Evolutionary conservation across 1,140 invertebrate species (phyloP).

Genomic region (Pteromalus puparum): DNA sequence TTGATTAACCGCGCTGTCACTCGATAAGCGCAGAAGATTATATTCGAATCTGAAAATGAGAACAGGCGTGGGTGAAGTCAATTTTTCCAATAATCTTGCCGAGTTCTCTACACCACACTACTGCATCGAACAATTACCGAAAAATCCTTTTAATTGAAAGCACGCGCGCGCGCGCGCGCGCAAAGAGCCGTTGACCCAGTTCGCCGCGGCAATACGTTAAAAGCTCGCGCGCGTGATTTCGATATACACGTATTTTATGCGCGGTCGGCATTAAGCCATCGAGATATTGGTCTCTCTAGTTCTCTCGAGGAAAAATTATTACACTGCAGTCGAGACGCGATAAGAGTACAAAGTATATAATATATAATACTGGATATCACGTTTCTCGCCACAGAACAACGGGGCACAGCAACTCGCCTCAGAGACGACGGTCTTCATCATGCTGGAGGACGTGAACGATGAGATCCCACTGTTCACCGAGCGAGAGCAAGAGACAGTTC

Average conservation of each 20-base stretch:
- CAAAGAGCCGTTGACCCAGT: neutral
- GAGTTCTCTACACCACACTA: too few species aligned
- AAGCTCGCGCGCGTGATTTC: too few species aligned
- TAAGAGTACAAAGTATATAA: neutral
- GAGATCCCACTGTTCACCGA: conserved; percentile 97
- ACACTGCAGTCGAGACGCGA: conserved; percentile 7
- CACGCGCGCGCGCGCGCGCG: too few species aligned
- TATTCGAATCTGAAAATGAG: too few species aligned
- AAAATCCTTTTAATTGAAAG: neutral
- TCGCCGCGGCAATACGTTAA: too few species aligned
- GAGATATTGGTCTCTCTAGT: neutral
- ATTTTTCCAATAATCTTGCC: too few species aligned
- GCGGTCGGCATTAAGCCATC: neutral
- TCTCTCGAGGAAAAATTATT: neutral
- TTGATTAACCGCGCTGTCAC: too few species aligned
- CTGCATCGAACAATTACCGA: neutral
- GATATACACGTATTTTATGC: neutral
- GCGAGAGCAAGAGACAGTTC: conserved; percentile 94
- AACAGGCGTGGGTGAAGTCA: too few species aligned
- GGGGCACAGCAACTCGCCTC: conserved; percentile 95
- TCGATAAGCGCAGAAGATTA: too few species aligned
- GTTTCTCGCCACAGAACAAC: conserved; percentile 86
- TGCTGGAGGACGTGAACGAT: conserved; percentile 97
- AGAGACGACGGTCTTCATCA: conserved; percentile 94
- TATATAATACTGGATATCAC: conserved; percentile 14